phyloP scores from a whole-genome alignment of 1,140 invertebrate genomes.

The Drosophila pectinifera region DNA sequence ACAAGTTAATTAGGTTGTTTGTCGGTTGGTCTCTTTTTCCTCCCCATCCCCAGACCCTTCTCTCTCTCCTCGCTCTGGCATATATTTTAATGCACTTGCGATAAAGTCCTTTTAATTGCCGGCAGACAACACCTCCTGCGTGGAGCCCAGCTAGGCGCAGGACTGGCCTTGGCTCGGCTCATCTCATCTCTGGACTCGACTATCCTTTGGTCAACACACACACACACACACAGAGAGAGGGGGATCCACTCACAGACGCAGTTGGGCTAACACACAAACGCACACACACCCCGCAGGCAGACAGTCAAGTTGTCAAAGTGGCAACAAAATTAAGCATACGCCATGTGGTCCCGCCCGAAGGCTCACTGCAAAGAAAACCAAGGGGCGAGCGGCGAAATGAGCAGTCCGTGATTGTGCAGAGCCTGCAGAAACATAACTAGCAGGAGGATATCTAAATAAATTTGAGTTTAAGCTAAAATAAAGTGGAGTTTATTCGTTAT shows the following conservation, averaged over 20 bases:
- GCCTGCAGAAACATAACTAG: slow-evolving; percentile 28
- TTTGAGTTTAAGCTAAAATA: no score
- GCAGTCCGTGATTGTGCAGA: slow-evolving; percentile 14
- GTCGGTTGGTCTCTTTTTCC: slow-evolving; percentile 25
- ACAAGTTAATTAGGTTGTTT: slow-evolving; percentile 77
- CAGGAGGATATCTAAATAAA: background rate
- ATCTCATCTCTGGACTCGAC: slow-evolving; percentile 4
- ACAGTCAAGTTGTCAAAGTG: slow-evolving; percentile 47
- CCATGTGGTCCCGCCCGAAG: slow-evolving; percentile 29
- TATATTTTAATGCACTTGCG: slow-evolving; percentile 69
- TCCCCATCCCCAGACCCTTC: background rate
- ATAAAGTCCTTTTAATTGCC: slow-evolving; percentile 66
- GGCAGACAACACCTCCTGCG: slow-evolving; percentile 41
- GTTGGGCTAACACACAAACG: background rate
- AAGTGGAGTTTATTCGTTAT: background rate
- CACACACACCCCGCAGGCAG: slow-evolving; percentile 8
- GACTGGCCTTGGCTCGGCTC: background rate
- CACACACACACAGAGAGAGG: background rate
- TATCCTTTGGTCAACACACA: slow-evolving; percentile 20
- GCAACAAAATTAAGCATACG: slow-evolving; percentile 47
- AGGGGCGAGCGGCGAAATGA: slow-evolving; percentile 1
- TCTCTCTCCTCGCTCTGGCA: background rate
- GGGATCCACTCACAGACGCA: background rate
- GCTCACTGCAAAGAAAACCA: background rate
- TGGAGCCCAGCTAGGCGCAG: background rate